Evolutionary conservation across 2,113 vertebrate species (phyloP).

Genomic region (Tyto alba): DNA sequence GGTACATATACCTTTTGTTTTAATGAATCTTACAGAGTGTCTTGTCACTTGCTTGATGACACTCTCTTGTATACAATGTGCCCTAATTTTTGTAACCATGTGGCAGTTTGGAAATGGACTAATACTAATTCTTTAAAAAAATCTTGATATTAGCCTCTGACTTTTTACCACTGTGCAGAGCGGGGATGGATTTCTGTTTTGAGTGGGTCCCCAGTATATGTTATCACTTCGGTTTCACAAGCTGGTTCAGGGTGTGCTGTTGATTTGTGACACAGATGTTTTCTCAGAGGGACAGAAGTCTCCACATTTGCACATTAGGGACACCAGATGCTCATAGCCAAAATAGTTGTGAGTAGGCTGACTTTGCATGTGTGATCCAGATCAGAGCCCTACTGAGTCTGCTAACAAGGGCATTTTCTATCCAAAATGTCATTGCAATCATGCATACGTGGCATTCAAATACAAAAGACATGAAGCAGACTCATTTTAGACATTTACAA

Average conservation of each 20-base stretch:
- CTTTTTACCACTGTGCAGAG: background rate
- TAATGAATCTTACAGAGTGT: background rate
- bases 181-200: background rate
- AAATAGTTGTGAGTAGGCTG: background rate
- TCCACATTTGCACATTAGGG: background rate
- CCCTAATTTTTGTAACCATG: background rate
- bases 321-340: background rate
- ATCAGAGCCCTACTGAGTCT: background rate
- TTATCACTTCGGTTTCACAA: background rate
- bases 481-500: background rate
- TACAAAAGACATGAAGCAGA: too few relatives aligned
- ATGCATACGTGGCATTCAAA: background rate
- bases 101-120: background rate
- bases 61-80: background rate
- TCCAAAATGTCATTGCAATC: background rate
- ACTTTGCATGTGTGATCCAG: background rate
- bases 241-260: background rate
- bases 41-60: background rate
- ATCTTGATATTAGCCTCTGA: background rate
- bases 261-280: background rate
- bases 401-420: background rate
- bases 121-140: background rate
- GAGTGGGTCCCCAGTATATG: background rate
- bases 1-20: background rate
- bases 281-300: background rate